A percentile compares a stretch with the other conserved stretches of the same genome.
Conservation (phyloP, 2,113 vertebrate species). For the Phalacrocorax brasilianus region DNA sequence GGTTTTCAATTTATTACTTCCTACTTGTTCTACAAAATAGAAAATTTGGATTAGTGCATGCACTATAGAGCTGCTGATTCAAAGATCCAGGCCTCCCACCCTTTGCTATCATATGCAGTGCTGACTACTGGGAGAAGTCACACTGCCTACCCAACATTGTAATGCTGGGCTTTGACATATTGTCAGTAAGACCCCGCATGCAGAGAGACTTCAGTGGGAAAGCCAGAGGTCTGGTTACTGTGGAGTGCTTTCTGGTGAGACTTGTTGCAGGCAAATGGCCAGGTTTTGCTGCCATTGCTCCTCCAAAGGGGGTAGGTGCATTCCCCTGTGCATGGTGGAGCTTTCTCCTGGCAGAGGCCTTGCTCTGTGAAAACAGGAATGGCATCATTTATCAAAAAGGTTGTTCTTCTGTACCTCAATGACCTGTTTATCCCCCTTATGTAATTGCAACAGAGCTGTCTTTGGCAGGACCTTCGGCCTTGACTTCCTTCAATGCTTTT, state of each 20-base stretch:
- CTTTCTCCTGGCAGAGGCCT: background rate
- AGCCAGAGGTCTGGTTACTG: accelerated
- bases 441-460: background rate
- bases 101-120: accelerated
- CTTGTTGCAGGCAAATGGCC: background rate
- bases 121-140: background rate
- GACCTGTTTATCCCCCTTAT: background rate
- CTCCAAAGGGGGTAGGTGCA: background rate
- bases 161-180: background rate
- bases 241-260: background rate
- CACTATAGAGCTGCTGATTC: background rate
- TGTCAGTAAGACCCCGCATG: background rate
- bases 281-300: background rate
- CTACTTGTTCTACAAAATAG: background rate
- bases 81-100: background rate
- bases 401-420: background rate
- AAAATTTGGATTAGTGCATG: background rate
- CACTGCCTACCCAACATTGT: accelerated
- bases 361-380: background rate
- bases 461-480: background rate
- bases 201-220: background rate
- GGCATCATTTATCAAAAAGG: background rate
- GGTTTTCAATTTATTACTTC: background rate
- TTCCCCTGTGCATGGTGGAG: accelerated
- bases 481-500: background rate